Evolutionary conservation across 2,888 invertebrate species (phyloP), one percentile per base, ranked within the genome.

Genomic region (Loripinus fragilis): DNA sequence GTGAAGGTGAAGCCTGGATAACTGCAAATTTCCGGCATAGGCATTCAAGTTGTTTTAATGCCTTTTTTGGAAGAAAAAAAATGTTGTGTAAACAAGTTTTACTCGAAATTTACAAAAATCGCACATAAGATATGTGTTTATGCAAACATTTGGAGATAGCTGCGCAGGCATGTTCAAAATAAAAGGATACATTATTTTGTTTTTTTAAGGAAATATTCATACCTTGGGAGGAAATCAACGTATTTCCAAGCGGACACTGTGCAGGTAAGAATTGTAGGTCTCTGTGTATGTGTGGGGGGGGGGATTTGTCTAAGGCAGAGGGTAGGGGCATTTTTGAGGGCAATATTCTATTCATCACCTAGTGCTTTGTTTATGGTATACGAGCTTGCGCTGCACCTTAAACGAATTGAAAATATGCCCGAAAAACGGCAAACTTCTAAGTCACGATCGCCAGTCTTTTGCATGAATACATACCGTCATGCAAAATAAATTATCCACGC

Each of bases 231-330:
- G 60, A 33, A 5, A 10, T 60, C 33, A 33, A 17, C 8, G 17
- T 60, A n/a, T 60, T 60, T 23, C 33, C 60, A 30, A 60, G n/a
- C 30, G 33, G 60, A 1, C 60, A 60, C 33, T 60, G 60, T 20
- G 10, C 60, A 33, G 60, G 60, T 60, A 33, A 1, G 33, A 60
- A 60, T 28, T 7, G 7, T 8, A 1, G 17, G 15, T 7, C 30
- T 10, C 33, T 20, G 10, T 60, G 3, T 33, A 1, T 60, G n/a
- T n/a, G n/a, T n/a, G n/a, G n/a, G n/a, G n/a, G n/a, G n/a, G n/a
- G n/a, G n/a, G n/a, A n/a, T n/a, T n/a, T n/a, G n/a, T n/a, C n/a
- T n/a, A n/a, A n/a, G n/a, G n/a, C n/a, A n/a, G n/a, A n/a, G n/a
- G n/a, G n/a, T 8, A 7, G 20, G 7, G 3, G 15, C 10, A 30